Conservation (phyloP, 2,888 invertebrate species). For the Syrphus vitripennis region DNA sequence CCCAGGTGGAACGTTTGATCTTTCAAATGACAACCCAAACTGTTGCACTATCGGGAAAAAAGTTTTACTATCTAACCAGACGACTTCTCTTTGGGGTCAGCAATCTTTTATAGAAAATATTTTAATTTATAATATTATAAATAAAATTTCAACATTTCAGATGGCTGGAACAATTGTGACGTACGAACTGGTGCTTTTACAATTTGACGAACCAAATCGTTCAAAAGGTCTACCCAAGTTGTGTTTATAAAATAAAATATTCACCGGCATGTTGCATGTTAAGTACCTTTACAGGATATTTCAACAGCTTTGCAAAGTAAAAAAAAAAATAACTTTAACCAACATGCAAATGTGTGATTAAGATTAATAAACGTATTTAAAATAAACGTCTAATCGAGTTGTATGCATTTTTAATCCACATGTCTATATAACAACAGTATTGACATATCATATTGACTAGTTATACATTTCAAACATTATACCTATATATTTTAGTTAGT, state of each 20-base stretch:
- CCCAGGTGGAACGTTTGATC: constrained; percentile 83
- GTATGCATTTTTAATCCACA: not conserved
- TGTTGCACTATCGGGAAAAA: constrained; percentile 84
- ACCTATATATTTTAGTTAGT: not conserved
- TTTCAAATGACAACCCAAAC: constrained; percentile 83
- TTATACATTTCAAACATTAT: not conserved
- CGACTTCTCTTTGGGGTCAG: constrained; percentile 84
- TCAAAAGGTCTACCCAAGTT: constrained; percentile 76
- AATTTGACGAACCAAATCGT: constrained; percentile 82
- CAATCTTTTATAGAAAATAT: constrained; percentile 33
- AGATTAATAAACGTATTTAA: constrained; percentile 32
- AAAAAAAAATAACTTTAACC: constrained; percentile 3
- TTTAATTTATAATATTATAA: constrained; percentile 30
- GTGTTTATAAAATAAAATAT: constrained; percentile 72
- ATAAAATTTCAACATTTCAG: constrained; percentile 76
- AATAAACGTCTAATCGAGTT: not conserved
- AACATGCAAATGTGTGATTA: constrained; percentile 39
- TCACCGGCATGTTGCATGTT: not conserved
- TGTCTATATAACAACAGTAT: not conserved
- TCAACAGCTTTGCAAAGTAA: not conserved
- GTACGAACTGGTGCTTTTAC: constrained; percentile 86
- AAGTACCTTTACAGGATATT: not conserved
- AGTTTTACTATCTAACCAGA: constrained; percentile 84
- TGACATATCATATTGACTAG: not conserved
- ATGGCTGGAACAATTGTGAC: constrained; percentile 85